A percentile compares a stretch with the other conserved stretches of the same genome.
Conservation (phyloP, 2,113 vertebrate genomes). For the Hyla sarda region DNA sequence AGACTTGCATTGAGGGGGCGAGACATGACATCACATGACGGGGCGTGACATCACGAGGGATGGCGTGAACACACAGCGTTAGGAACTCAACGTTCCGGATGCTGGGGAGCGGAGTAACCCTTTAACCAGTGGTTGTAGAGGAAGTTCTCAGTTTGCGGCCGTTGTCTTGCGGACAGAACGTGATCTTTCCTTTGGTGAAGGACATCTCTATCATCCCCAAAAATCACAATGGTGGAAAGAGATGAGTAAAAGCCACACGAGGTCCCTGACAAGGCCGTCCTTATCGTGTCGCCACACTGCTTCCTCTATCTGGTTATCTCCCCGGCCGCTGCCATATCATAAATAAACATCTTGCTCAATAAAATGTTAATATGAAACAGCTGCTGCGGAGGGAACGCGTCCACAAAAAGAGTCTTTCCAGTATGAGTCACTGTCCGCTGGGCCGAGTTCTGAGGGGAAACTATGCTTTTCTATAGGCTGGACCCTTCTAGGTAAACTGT, state of each 20-base stretch:
- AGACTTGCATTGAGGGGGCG: too few relatives aligned
- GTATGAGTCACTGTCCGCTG: constrained; percentile 25
- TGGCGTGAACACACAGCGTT: too few relatives aligned
- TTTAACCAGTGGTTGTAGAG: not conserved
- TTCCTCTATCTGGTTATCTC: constrained; percentile 31
- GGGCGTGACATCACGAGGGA: too few relatives aligned
- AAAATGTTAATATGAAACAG: constrained; percentile 46
- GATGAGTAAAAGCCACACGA: constrained; percentile 21
- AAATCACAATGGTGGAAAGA: not conserved
- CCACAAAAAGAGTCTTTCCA: not conserved
- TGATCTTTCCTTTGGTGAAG: not conserved
- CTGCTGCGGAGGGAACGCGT: not conserved
- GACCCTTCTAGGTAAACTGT: not conserved
- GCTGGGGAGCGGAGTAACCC: too few relatives aligned
- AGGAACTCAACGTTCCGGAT: too few relatives aligned
- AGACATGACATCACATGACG: too few relatives aligned
- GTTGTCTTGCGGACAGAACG: not conserved
- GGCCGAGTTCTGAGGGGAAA: not conserved
- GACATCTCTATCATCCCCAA: not conserved
- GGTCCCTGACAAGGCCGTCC: not conserved
- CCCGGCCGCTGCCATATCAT: constrained; percentile 12
- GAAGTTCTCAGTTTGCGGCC: not conserved
- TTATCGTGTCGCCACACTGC: constrained; percentile 21
- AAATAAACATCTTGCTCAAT: constrained; percentile 46
- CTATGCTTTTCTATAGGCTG: not conserved